phyloP scores from a whole-genome alignment of 1,140 invertebrate genomes.

The Sycobia sp. region DNA sequence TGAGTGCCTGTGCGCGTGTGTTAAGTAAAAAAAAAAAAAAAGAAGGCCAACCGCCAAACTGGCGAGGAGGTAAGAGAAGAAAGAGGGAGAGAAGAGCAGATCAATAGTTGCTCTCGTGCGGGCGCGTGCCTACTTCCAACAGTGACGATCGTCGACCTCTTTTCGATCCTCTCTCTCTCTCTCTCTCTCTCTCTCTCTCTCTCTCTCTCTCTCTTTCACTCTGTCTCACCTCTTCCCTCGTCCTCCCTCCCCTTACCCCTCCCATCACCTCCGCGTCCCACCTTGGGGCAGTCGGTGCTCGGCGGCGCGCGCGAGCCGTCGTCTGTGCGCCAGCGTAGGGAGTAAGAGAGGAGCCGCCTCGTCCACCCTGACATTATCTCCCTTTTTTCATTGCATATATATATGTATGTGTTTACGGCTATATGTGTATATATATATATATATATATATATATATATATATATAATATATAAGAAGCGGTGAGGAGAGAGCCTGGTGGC shows the following conservation, averaged over 20 bases:
- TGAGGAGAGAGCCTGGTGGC: constrained; percentile 55
- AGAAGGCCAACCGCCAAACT: neutral
- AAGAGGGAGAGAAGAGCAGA: constrained; percentile 12
- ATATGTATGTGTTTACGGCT: neutral
- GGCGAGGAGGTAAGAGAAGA: neutral
- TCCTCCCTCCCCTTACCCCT: no score
- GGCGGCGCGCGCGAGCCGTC: no score
- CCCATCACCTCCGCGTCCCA: no score
- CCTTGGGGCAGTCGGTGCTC: no score
- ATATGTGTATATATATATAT: no score
- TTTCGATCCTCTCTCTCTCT: constrained; percentile 39
- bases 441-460: constrained; percentile 45
- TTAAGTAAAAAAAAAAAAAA: neutral
- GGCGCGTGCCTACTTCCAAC: constrained; percentile 25
- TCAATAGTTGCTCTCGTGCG: constrained; percentile 33
- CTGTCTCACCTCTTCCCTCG: no score
- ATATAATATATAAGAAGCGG: constrained; percentile 33
- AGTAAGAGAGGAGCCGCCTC: constrained; percentile 37
- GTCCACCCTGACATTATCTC: constrained; percentile 58
- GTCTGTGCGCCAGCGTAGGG: no score
- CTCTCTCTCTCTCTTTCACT: constrained; percentile 35
- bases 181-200: constrained; percentile 30
- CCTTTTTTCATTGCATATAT: constrained; percentile 40
- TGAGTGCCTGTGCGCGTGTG: neutral
- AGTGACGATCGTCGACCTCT: no score